Conservation (phyloP, 2,113 vertebrate genomes). For the Axis porcinus region DNA sequence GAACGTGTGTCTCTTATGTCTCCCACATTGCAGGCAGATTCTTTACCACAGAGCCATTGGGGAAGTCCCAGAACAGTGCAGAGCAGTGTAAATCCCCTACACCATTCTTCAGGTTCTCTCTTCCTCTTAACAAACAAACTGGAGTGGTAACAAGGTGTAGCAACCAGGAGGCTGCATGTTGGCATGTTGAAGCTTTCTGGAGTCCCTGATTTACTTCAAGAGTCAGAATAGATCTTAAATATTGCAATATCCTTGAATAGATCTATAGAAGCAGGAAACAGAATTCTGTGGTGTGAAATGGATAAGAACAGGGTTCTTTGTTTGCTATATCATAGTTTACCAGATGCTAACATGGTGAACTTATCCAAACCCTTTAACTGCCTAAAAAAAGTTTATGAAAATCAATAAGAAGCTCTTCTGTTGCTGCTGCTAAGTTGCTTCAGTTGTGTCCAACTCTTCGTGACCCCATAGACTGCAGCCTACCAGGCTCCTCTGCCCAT, state of each 20-base stretch:
- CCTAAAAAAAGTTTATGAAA: neutral
- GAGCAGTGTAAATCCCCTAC: neutral
- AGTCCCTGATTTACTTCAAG: neutral
- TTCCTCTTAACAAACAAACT: neutral
- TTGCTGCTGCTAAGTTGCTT: no score
- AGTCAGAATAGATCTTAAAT: neutral
- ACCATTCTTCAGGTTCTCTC: neutral
- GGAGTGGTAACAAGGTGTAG: neutral
- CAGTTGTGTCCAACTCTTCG: no score
- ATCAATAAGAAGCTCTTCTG: neutral
- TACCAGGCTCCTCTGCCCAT: no score
- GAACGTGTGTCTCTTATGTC: neutral
- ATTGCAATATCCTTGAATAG: neutral
- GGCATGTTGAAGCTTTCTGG: neutral
- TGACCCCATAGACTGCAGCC: no score
- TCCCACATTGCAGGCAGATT: neutral
- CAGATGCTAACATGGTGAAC: neutral
- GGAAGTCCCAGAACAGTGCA: neutral
- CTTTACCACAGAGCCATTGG: neutral
- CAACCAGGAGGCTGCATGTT: neutral
- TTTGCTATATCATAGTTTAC: neutral
- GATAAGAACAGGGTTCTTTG: neutral
- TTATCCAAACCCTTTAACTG: neutral
- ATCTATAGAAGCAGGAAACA: neutral
- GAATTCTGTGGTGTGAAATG: neutral